These are phyloP conservation scores for Drosophila aff. DNA, from an alignment of 1,140 invertebrate genomes.

Conservation along the genomic window DNA sequence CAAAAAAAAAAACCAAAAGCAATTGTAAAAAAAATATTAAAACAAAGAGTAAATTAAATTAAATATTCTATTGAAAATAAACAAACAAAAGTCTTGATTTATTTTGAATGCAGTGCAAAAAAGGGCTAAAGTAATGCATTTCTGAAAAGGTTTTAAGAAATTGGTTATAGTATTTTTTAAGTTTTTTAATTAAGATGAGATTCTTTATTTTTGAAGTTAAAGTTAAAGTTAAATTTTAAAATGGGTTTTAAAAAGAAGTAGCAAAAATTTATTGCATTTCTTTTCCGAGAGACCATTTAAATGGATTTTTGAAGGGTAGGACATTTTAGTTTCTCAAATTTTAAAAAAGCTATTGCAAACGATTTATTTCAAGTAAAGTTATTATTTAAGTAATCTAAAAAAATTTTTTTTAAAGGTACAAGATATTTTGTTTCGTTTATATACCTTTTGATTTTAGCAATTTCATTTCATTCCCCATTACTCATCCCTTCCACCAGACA, in stretches of 20 bases:
- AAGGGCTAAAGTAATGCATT: neutral
- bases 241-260: too few species aligned
- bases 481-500: neutral
- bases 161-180: too few species aligned
- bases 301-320: too few species aligned
- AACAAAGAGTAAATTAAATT: conserved; percentile 71
- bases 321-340: neutral
- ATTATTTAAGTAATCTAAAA: too few species aligned
- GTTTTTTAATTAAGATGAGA: too few species aligned
- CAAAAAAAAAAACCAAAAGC: conserved; percentile 59
- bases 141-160: neutral
- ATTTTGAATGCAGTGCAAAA: conserved; percentile 5
- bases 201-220: too few species aligned
- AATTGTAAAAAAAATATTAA: conserved; percentile 74
- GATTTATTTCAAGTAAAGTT: neutral
- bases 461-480: conserved; percentile 1
- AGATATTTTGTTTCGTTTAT: neutral
- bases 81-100: conserved; percentile 12
- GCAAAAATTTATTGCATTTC: too few species aligned
- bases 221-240: too few species aligned
- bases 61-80: conserved; percentile 68
- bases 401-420: neutral
- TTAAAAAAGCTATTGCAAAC: neutral
- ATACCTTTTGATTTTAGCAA: neutral
- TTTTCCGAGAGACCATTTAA: too few species aligned